A percentile compares a stretch with the other conserved stretches of the same genome.
phyloP scores from a whole-genome alignment of 2,797 vertebrate species.

The Telmatherina bonti region DNA sequence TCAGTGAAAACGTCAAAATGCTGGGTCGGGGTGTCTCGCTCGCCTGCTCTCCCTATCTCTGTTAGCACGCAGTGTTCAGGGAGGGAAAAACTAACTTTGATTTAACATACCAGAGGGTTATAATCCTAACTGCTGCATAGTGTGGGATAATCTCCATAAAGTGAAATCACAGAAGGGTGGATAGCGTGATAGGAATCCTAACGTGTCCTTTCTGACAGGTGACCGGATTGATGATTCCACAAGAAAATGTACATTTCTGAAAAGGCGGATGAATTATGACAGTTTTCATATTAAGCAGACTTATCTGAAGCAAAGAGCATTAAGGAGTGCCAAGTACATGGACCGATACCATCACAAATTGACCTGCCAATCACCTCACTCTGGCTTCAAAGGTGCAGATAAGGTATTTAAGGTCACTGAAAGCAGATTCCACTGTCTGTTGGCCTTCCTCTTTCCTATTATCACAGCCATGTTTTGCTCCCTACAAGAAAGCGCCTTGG shows the following conservation, averaged over 20 bases:
- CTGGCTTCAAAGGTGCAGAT: conserved; percentile 84
- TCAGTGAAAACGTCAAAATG: conserved; percentile 60
- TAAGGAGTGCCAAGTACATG: conserved; percentile 82
- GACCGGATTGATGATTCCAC: conserved; percentile 81
- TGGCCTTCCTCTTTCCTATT: conserved; percentile 72
- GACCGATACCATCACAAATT: conserved; percentile 86
- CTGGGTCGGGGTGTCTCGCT: conserved; percentile 43
- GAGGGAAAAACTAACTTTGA: conserved; percentile 73
- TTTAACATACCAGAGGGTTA: conserved; percentile 67
- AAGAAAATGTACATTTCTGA: conserved; percentile 75
- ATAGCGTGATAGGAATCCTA: conserved; percentile 56
- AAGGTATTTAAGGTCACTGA: conserved; percentile 85
- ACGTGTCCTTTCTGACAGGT: conserved; percentile 74
- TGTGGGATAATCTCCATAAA: conserved; percentile 83
- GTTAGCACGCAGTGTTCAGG: conserved; percentile 44
- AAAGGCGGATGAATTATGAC: conserved; percentile 85
- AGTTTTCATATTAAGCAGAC: conserved; percentile 88
- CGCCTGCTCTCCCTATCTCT: conserved; percentile 53
- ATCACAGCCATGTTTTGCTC: conserved; percentile 71
- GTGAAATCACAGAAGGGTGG: conserved; percentile 77
- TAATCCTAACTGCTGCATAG: conserved; percentile 76
- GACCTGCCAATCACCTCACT: conserved; percentile 85
- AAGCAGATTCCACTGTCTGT: conserved; percentile 74
- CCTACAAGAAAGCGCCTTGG: conserved; percentile 52
- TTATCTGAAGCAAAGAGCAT: conserved; percentile 86